Evolutionary conservation across 2,113 vertebrate species (phyloP).

Genomic region (Pitta sordida): DNA sequence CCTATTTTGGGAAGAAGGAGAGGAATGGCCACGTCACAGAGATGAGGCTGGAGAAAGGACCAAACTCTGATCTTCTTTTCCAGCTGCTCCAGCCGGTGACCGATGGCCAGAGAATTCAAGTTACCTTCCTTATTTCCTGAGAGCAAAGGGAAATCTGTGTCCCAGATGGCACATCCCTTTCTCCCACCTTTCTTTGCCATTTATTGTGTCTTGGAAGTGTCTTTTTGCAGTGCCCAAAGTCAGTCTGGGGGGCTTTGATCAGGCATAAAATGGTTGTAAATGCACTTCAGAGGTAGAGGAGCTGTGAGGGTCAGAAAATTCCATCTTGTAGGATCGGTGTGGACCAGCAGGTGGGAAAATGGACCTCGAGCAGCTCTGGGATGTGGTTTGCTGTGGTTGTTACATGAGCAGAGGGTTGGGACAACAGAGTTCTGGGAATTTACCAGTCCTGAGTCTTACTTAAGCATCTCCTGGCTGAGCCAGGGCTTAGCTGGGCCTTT

Average conservation of each 20-base stretch:
- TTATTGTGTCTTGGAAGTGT: neutral
- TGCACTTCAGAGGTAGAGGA: neutral
- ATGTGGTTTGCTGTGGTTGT: neutral
- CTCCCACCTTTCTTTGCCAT: neutral
- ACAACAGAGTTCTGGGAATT: accelerated
- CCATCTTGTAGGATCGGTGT: neutral
- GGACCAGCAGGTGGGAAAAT: neutral
- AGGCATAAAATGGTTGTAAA: neutral
- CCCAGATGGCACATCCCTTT: neutral
- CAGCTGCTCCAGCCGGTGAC: neutral
- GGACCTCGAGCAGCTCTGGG: neutral
- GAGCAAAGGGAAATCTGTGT: neutral
- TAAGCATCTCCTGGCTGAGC: neutral
- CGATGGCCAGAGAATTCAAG: accelerated
- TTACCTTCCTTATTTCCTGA: neutral
- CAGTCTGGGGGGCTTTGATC: neutral
- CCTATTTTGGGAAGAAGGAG: neutral
- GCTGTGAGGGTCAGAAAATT: neutral
- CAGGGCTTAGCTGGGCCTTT: neutral
- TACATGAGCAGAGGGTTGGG: accelerated
- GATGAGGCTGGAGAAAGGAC: accelerated
- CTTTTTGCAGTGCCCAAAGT: neutral
- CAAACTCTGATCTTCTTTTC: neutral
- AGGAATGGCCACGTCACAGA: accelerated
- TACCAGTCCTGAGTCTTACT: neutral